Evolutionary conservation across 2,797 vertebrate genomes (phyloP), one percentile per base, ranked within the genome.

Genomic region (Myotis myotis): DNA sequence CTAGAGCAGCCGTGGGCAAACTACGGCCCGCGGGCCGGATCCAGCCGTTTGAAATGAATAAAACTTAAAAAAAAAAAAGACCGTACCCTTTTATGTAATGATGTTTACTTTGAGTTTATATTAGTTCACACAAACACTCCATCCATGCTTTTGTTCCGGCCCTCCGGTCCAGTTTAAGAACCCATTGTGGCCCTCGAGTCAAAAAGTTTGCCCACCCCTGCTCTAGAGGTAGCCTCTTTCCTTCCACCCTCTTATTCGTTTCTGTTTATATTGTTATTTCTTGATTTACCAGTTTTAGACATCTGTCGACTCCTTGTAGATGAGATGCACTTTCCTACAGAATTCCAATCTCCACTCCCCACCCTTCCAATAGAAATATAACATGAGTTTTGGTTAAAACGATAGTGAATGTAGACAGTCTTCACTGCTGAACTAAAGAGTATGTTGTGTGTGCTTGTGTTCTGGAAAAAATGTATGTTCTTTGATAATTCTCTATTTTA

Each of bases 401-500:
- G 51, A 1, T 78, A 51, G 47, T 66, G 25, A 90, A 49, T 44
- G 2, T 81, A 76, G 70, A 33, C 30, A 20, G 16, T 49, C 17
- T 47, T 49, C 13, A 41, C 15, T 38, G 28, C 53, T 36, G 22
- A 49, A 30, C 70, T 87, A 33, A 78, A 23, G 36, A 78, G 47
- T 62, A 11, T 75, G 49, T 62, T 68, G n/a, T 60, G 16, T 74
- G 33, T 83, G 53, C 33, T 84, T 86, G 74, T 81, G 30, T 70
- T 38, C 51, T 23, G 3, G 33, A 1, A 6, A 8, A 5, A 16
- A 62, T 60, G 64, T 93, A 22, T 57, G 51, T 87, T 93, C 53
- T 81, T 81, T 64, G 47, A 76, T 76, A 71, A 89, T 76, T 81
- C 88, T 66, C 47, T 83, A 3, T 89, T 78, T 78, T 78, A 76